Evolutionary conservation across 2,113 vertebrate species (phyloP).

Genomic region (Solenodon paradoxus): DNA sequence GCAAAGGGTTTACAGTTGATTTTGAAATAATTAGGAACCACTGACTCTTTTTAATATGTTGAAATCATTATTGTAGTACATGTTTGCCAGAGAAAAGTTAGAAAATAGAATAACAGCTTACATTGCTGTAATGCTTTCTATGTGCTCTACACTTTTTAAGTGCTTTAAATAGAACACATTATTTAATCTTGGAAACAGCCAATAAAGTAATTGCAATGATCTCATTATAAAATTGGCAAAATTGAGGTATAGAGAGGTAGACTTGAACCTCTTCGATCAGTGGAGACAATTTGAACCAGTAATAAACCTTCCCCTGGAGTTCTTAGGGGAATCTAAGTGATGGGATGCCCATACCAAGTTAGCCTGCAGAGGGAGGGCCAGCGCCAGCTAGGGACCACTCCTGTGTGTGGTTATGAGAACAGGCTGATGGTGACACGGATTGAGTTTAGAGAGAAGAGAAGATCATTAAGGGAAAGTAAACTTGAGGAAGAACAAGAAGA

Average conservation of each 20-base stretch:
- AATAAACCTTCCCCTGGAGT: not conserved
- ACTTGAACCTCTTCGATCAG: too few relatives aligned
- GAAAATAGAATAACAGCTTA: not conserved
- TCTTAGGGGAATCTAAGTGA: not conserved
- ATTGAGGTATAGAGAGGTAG: not conserved
- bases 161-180: not conserved
- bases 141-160: not conserved
- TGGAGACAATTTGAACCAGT: not conserved
- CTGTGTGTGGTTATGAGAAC: rapidly evolving
- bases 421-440: not conserved
- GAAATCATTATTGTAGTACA: not conserved
- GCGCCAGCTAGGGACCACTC: not conserved
- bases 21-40: not conserved
- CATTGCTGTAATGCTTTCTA: not conserved
- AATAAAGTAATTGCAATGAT: not conserved
- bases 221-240: not conserved
- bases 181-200: not conserved
- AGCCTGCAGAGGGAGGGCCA: not conserved
- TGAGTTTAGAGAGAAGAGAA: not conserved
- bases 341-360: not conserved
- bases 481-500: not conserved
- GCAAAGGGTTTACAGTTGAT: not conserved
- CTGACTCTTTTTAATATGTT: not conserved
- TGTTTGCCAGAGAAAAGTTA: not conserved
- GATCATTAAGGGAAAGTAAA: not conserved